Evolutionary conservation across 2,888 invertebrate genomes (phyloP).

Genomic region (Odontocolon sp.): DNA sequence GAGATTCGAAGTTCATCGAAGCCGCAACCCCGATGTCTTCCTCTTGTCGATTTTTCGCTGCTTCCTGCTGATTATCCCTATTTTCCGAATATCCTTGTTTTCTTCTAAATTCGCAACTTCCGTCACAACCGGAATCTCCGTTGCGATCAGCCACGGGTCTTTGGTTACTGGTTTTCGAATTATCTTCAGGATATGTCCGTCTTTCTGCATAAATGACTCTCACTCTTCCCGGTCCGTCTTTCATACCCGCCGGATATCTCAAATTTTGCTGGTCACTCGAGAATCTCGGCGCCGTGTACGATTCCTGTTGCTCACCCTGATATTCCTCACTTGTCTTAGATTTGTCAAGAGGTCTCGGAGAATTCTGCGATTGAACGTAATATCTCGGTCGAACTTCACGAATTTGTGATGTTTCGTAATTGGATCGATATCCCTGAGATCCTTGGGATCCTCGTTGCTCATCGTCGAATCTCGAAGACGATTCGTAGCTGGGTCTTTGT

Average conservation of each 20-base stretch:
- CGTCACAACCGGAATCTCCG: conserved; percentile 7
- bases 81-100: neutral
- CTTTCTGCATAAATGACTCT: conserved; percentile 47
- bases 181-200: conserved; percentile 17
- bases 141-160: neutral
- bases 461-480: conserved; percentile 2
- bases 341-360: neutral
- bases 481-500: conserved; percentile 2
- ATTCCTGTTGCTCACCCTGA: neutral
- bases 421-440: conserved; percentile 11
- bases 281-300: conserved; percentile 14
- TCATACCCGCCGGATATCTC: neutral
- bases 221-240: conserved; percentile 7
- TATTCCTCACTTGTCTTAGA: neutral
- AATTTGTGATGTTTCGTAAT: conserved; percentile 10
- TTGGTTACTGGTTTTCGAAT: conserved; percentile 2
- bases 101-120: conserved; percentile 17
- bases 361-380: conserved; percentile 5
- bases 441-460: neutral
- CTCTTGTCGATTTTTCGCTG: neutral
- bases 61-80: neutral
- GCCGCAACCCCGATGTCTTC: conserved; percentile 28
- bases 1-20: conserved; percentile 35
- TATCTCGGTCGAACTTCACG: neutral
- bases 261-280: conserved; percentile 17